Base-by-base conservation (phyloP, 2,797 vertebrate species). In the Serranus cabrilla region DNA sequence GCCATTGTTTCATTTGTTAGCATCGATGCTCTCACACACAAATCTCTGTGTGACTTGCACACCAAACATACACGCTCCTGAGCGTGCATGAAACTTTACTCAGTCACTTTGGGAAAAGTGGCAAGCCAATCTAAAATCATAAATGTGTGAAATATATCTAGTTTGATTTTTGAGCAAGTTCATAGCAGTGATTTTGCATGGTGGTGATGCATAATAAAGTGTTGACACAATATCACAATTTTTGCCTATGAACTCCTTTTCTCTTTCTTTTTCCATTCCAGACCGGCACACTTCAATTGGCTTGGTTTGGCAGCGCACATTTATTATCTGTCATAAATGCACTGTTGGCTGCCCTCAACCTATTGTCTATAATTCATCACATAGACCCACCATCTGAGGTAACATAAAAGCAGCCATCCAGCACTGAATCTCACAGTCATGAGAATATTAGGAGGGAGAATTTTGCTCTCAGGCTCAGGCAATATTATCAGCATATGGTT, bases 151-250 rank as follows among this genome's bases (percentile, higher is more conserved):
- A 92, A 88, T 91, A 89, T 93, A 89, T 91, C 80, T 85, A 81
- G 83, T 88, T 87, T 86, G 81, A 90, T 88, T 92, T 92, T 90
- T 87, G 71, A 88, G 83, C 77, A 89, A 91, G 88, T 92, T 92
- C 91, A 90, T 93, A 91, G 89, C 86, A 86, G 90, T 94, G 90
- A 88, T 91, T 93, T 93, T 92, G 92, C 91, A 94, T 94, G 90
- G 82, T 88, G 89, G 89, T 93, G 90, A 91, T 91, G 85, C 90
- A 91, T 93, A 94, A 93, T 94, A 94, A 94, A 95, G 87, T 92
- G 88, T 90, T 93, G 85, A 93, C 90, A 93, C 88, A 90, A 93
- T 91, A 87, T 90, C 81, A 91, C 67, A 81, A 68, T 84, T 89
- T 85, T 79, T 69, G 83, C 82, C 87, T 84, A 80, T 91, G 84